Evolutionary conservation across 2,888 invertebrate genomes (phyloP), one percentile per base, ranked within the genome.

Genomic region (Drosophila vallismaia): DNA sequence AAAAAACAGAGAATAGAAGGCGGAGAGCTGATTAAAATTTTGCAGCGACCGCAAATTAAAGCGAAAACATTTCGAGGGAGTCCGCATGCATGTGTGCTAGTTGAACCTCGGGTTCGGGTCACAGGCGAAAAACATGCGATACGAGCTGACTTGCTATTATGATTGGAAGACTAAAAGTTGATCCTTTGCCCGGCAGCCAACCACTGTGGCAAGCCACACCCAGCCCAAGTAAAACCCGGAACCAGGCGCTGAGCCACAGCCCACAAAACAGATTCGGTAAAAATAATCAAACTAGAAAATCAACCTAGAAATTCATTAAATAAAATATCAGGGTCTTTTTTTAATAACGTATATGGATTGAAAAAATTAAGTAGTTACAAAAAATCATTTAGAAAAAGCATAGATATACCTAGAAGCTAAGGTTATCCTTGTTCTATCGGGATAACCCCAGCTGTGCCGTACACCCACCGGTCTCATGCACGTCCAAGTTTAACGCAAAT

Each of bases 41-140:
- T 80, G 81, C 88, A 71, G 51, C 66, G 77, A 70, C 66, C 72
- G 86, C 86, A 88, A 86, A 88, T 88, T 88, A 83, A 88, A 88
- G 83, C 74, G 71, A 72, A 83, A 88, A 86, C 64, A 77, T 69
- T 88, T 74, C 59, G 33, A 64, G 80, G 75, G 71, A 63, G 74
- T 74, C 64, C 51, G 53, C 74, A 66, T 55, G 53, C 74, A 66
- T 55, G 63, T 63, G 40, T 62, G 48, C 31, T 33, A 14, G 28
- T n/a, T 24, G 12, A 4, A 48, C n/a, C 12, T 38, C n/a, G 3
- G 12, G 38, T 4, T n/a, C n/a, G 5, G 38, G 38, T 28, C 4
- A n/a, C 73, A 40, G 53, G 2, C 19, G 56, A 29, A 40, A 60
- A 60, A 50, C 67, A 83, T 75, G 84, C 62, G 78, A 42, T 68